phyloP scores from a whole-genome alignment of 2,113 vertebrate species.

The Ancistrus triradiatus region DNA sequence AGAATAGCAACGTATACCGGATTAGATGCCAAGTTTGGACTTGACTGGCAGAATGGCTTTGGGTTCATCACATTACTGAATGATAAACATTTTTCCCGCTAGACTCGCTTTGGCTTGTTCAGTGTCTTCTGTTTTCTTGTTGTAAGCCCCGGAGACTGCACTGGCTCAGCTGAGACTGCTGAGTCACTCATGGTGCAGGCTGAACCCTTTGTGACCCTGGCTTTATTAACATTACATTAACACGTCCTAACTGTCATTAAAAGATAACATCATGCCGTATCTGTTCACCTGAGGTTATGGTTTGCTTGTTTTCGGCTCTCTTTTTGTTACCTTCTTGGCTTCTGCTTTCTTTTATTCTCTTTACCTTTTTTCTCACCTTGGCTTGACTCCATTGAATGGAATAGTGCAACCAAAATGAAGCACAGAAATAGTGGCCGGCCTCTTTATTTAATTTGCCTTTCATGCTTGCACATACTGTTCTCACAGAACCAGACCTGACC shows the following conservation, averaged over 20 bases:
- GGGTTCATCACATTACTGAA: background rate
- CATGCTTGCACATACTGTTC: too few relatives aligned
- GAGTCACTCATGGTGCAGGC: background rate
- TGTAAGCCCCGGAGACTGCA: too few relatives aligned
- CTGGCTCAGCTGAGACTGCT: background rate
- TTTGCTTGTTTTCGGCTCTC: background rate
- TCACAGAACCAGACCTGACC: too few relatives aligned
- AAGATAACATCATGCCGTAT: too few relatives aligned
- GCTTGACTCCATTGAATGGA: conserved; percentile 20
- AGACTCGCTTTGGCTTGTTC: background rate
- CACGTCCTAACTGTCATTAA: too few relatives aligned
- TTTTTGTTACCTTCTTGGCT: background rate
- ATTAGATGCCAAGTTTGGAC: background rate
- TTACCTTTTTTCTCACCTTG: background rate
- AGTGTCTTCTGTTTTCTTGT: background rate
- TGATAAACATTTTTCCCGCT: background rate
- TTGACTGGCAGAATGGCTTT: background rate
- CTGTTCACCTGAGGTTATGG: background rate
- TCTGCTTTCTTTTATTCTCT: background rate
- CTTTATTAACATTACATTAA: too few relatives aligned
- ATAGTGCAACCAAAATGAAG: background rate
- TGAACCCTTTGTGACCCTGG: background rate
- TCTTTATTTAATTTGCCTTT: too few relatives aligned
- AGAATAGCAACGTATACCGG: background rate
- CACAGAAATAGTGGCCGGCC: too few relatives aligned